Evolutionary conservation across 92 coral and sea anemone genomes (phyloP), one percentile per base, ranked within the genome.

Genomic region (Umimayanthus kanabou): DNA sequence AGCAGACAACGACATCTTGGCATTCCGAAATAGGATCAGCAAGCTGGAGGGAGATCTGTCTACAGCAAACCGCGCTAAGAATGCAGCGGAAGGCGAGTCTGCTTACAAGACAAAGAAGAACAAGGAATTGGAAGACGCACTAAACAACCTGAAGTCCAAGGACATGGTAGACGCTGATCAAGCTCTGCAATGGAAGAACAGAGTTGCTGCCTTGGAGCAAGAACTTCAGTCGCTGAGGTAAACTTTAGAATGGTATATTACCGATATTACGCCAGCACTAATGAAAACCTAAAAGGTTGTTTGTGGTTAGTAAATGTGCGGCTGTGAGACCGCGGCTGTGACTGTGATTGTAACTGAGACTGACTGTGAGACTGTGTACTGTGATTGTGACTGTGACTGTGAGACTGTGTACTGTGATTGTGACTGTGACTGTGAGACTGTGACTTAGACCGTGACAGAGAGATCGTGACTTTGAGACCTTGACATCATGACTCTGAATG

Each of bases 111-210:
- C 88, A 39, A 95, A 97, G 91, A 90, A 97, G 72, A 93, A 95
- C 69, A 88, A 91, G 33, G 97, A 97, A 79, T 80, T 97, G 90
- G 97, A 97, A 82, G 96, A 89, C 20, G 91, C 92, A 6, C 87
- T 95, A 57, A 88, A 93, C 57, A 93, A 89, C 76, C 90, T 93
- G 33, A 95, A 95, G 75, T 80, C 96, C 37, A 93, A 90, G 80
- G 96, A 95, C 87, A 93, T 90, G 96, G 94, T 95, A 64, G 98
- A 95, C 79, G 88, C 94, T 80, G 92, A 88, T 23, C 96, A 95
- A 55, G 98, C 98, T 20, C 87, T 93, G 43, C 90, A 88, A 64
- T 95, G 98, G 98, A 95, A 95, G 90, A 93, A 95, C 89, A 90
- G 78, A 85, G 90, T 89, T 13, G 88, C 98, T 47, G 93, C 84